phyloP scores from a whole-genome alignment of 2,888 invertebrate species.

The Parnassius apollo region DNA sequence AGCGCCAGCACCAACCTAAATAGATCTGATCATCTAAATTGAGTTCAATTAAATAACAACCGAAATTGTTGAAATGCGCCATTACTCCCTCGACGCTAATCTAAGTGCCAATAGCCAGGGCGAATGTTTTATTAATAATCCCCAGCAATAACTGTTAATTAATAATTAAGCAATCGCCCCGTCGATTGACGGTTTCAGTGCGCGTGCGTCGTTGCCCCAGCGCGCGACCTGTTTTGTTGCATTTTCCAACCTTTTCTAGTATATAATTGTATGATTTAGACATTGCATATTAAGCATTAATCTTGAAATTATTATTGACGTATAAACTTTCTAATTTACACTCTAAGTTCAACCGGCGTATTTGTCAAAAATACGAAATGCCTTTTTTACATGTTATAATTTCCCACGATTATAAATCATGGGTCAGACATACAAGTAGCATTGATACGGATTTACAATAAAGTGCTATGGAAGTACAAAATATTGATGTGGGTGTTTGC shows the following conservation, averaged over 20 bases:
- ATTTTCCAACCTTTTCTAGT: background rate
- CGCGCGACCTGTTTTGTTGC: constrained; percentile 33
- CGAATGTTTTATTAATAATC: constrained; percentile 80
- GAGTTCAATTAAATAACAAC: constrained; percentile 82
- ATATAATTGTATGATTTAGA: too few species aligned
- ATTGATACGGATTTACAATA: constrained; percentile 76
- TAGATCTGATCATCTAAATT: constrained; percentile 82
- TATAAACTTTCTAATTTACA: too few species aligned
- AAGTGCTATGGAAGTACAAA: constrained; percentile 68
- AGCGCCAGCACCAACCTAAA: constrained; percentile 81
- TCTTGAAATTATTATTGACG: too few species aligned
- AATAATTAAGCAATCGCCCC: constrained; percentile 71
- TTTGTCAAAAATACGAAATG: background rate
- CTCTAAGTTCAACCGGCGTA: too few species aligned
- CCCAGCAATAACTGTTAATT: constrained; percentile 73
- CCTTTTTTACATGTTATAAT: constrained; percentile 19
- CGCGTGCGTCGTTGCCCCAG: constrained; percentile 40
- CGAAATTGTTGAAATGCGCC: constrained; percentile 82
- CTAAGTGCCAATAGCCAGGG: constrained; percentile 81
- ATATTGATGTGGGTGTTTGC: constrained; percentile 78
- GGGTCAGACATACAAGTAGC: constrained; percentile 64
- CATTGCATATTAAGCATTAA: too few species aligned
- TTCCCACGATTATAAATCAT: constrained; percentile 80
- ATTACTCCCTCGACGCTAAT: constrained; percentile 80
- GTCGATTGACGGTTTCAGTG: constrained; percentile 60